Evolutionary conservation across 2,113 vertebrate species (phyloP).

Genomic region (Sapayoa aenigma): DNA sequence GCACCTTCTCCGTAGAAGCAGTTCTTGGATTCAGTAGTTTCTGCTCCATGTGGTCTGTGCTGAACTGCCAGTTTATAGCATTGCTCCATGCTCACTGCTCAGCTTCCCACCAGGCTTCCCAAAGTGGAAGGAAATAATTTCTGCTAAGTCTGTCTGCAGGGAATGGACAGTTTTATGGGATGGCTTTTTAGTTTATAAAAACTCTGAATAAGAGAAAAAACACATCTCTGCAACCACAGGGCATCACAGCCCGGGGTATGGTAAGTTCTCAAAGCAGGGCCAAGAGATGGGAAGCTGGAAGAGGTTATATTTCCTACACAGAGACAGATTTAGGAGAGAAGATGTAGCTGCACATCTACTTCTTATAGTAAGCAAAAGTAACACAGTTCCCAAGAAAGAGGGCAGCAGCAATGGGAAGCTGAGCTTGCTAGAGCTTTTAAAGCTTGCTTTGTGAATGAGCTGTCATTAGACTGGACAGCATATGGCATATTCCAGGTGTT

Average conservation of each 20-base stretch:
- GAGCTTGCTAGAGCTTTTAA: not conserved
- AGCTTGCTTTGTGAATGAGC: not conserved
- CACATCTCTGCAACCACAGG: not conserved
- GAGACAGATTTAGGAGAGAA: not conserved
- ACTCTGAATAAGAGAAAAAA: not conserved
- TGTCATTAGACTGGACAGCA: not conserved
- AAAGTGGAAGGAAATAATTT: not conserved
- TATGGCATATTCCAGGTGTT: not conserved
- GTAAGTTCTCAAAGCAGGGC: not conserved
- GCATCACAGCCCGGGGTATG: not conserved
- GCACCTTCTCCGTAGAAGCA: not conserved
- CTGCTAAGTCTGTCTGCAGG: not conserved
- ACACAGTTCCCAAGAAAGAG: rapidly evolving
- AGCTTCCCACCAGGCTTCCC: not conserved
- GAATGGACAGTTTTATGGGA: not conserved
- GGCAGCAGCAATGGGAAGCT: not conserved
- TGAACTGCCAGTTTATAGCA: not conserved
- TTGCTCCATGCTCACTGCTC: not conserved
- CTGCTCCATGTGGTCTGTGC: not conserved
- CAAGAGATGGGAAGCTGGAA: not conserved
- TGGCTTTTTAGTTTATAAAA: not conserved
- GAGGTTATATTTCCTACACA: not conserved
- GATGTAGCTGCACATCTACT: not conserved
- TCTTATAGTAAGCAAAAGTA: not conserved
- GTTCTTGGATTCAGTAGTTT: not conserved